phyloP scores from a whole-genome alignment of 2,113 vertebrate species.

The Callocephalon fimbriatum region DNA sequence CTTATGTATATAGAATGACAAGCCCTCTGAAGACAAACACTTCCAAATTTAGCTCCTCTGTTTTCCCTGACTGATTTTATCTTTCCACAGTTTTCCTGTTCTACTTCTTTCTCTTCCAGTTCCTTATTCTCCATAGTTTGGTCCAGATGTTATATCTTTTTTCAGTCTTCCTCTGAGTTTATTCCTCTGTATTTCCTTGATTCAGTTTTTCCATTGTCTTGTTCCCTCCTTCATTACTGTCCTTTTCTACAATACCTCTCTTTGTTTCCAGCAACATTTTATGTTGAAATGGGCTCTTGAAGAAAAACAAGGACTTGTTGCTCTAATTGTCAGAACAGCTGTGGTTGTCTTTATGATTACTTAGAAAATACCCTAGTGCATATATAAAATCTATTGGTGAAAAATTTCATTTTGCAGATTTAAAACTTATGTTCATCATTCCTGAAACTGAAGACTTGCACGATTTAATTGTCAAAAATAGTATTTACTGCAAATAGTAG shows the following conservation, averaged over 20 bases:
- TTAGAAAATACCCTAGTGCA: not conserved
- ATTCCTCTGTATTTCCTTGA: not conserved
- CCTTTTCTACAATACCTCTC: not conserved
- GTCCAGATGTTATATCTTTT: not conserved
- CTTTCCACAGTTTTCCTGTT: not conserved
- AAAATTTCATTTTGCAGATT: not conserved
- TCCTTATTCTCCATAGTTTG: not conserved
- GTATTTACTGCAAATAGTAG: not conserved
- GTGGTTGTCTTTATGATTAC: not conserved
- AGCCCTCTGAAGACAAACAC: not conserved
- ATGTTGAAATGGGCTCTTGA: not conserved
- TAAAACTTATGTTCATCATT: not conserved
- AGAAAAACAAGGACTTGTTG: not conserved
- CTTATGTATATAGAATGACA: not conserved
- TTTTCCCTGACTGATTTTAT: not conserved
- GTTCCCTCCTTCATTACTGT: not conserved
- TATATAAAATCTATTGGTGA: not conserved
- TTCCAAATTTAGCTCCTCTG: not conserved
- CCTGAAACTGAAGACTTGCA: not conserved
- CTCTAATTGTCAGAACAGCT: not conserved
- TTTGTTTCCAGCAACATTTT: not conserved
- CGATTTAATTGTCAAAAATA: not conserved
- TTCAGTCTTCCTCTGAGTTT: not conserved
- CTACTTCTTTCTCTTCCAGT: not conserved
- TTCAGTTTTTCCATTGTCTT: not conserved